Evolutionary conservation across 2,888 invertebrate species (phyloP), one percentile per base, ranked within the genome.

Genomic region (Torymus texanus): DNA sequence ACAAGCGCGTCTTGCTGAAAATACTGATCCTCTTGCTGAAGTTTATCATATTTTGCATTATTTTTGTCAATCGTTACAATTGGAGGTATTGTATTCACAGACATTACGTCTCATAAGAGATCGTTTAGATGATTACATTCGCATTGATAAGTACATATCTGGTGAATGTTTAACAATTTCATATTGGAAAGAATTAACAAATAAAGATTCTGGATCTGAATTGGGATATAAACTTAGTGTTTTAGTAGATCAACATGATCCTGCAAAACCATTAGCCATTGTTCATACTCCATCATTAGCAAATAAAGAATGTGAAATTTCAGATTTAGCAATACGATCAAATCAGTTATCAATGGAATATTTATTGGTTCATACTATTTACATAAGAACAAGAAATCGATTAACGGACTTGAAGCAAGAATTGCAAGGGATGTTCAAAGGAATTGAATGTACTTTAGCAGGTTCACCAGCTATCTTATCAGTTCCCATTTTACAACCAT

Each of bases 301-400:
- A 88, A 93, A 93, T 91, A 92, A 95, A 91, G 94, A 94, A 86
- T 91, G 91, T 75, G 94, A 95, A 89, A 93, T 94, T 73, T 94
- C 94, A 0, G 95, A 95, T 86, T 91, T 94, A 83, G 96, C 97
- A 14, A 95, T 97, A 61, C 93, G 96, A 84, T 96, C 97, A 29
- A 97, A 97, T 90, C 94, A 96, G 86, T 92, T 98, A n/a, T 97
- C 98, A 5, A 96, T 98, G 94, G 98, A 98, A 91, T 94, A 97
- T 56, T 92, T 98, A 73, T 92, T 98, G 56, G 97, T 98, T 8
- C 97, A 98, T 88, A 98, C 98, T 0, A 97, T 98, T 84, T 98
- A 98, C 88, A 95, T 98, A 76, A 93, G 98, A 84, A 97, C 97
- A 0, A 93, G 96, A 74, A 95, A 96, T 83, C 93, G 98, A 62